A percentile compares a stretch with the other conserved stretches of the same genome.
Conservation (phyloP, 2,113 vertebrate species). For the Pachypanchax playfairii region DNA sequence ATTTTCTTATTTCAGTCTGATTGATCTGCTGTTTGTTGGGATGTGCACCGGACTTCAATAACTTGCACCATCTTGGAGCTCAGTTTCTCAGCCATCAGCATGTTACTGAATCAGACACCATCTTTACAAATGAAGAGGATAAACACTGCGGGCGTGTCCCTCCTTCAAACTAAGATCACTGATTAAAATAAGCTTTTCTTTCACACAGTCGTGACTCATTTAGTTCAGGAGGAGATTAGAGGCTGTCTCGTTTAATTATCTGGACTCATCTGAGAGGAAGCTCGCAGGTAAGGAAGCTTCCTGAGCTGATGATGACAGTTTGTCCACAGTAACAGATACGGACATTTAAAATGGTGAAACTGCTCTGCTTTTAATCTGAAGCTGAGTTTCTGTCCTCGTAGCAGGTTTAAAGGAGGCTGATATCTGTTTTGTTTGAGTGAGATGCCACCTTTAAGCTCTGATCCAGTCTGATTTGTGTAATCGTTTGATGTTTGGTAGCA, state of each 20-base stretch:
- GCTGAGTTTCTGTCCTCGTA: constrained; percentile 5
- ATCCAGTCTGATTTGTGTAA: not conserved
- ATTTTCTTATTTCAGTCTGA: too few relatives aligned
- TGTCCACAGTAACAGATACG: constrained; percentile 4
- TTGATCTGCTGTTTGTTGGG: too few relatives aligned
- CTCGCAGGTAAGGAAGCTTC: constrained; percentile 23
- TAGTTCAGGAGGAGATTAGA: constrained; percentile 36
- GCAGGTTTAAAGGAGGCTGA: constrained; percentile 1
- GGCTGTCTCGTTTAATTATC: constrained; percentile 46
- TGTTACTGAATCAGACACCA: constrained; percentile 17
- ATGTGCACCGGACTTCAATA: too few relatives aligned
- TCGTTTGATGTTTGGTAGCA: constrained; percentile 12
- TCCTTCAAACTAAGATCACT: constrained; percentile 30
- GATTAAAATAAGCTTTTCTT: constrained; percentile 46
- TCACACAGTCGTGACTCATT: constrained; percentile 42
- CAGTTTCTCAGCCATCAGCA: not conserved
- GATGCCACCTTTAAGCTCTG: not conserved
- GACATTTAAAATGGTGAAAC: not conserved
- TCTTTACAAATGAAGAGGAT: not conserved
- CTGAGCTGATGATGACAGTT: constrained; percentile 10
- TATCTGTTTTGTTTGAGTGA: not conserved
- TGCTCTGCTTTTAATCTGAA: constrained; percentile 4
- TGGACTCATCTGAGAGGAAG: constrained; percentile 23
- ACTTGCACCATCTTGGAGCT: not conserved
- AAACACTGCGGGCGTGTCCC: constrained; percentile 38